phyloP scores from a whole-genome alignment of 2,888 invertebrate species.

The Prosapia bicincta region DNA sequence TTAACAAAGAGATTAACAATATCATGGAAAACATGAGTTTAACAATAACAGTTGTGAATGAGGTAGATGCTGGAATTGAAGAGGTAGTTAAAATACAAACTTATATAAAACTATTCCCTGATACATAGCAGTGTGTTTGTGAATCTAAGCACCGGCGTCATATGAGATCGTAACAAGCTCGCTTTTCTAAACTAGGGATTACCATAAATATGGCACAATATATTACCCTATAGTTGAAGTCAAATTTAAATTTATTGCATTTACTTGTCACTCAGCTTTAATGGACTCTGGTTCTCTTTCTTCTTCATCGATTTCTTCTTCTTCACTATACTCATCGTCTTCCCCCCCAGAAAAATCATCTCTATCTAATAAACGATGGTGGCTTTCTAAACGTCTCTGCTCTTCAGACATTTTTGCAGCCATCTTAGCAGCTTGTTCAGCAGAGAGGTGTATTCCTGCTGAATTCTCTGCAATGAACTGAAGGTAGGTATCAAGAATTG shows the following conservation, averaged over 20 bases:
- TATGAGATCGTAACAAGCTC: neutral
- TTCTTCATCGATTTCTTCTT: constrained; percentile 44
- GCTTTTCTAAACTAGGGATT: neutral
- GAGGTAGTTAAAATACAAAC: neutral
- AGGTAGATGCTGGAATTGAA: neutral
- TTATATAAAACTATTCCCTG: neutral
- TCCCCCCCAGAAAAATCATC: constrained; percentile 54
- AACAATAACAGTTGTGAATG: neutral
- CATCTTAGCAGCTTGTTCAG: constrained; percentile 58
- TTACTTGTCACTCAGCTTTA: constrained; percentile 46
- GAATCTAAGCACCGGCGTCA: neutral
- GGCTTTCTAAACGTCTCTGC: constrained; percentile 51
- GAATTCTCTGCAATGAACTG: constrained; percentile 85
- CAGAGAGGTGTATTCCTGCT: constrained; percentile 61
- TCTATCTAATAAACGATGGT: constrained; percentile 51
- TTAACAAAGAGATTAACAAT: neutral
- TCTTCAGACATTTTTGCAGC: constrained; percentile 56
- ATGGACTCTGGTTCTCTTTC: constrained; percentile 49
- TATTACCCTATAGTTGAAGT: neutral
- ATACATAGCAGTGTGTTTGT: neutral
- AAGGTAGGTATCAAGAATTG: constrained; percentile 81
- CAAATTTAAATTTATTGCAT: neutral
- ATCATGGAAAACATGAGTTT: neutral
- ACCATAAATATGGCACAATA: neutral
- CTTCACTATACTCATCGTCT: constrained; percentile 53